Evolutionary conservation across 2,797 vertebrate genomes (phyloP), one percentile per base, ranked within the genome.

Genomic region (Enteromius viviparus): DNA sequence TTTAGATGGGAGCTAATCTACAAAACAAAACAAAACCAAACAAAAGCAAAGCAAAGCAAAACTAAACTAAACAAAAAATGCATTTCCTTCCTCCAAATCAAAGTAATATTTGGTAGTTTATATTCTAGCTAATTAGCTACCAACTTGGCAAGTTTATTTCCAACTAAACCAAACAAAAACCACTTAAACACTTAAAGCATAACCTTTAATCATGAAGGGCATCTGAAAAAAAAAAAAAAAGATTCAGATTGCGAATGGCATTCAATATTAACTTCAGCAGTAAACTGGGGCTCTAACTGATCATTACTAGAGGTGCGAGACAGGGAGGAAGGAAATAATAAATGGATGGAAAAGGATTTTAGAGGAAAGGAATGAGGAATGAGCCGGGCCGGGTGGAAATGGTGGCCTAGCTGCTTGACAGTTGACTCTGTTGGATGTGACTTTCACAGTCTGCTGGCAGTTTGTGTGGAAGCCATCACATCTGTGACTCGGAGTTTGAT

Each of bases 371-470:
- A 71, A 78, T 70, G 17, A 82, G 65, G 82, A 74, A 84, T 76
- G 78, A 79, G 80, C 74, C 62, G 62, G 80, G 72, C 71, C 19
- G 64, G 69, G 78, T 76, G 76, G 87, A 83, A 91, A 86, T 87
- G 81, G 88, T 42, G 87, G 90, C 87, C 89, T 85, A 87, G 91
- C 93, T 95, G 90, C 93, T 94, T 96, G 95, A 95, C 95, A 96
- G 93, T 95, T 95, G 92, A 91, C 92, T 94, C 92, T 95, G 95
- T 93, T 95, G 92, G 95, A 97, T 97, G 95, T 98, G 97, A 98
- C 97, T 98, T 98, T 98, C 97, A 98, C 97, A 98, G 97, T 97
- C 96, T 96, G 96, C 92, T 98, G 96, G 94, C 94, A 95, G 96
- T 96, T 94, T 95, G 95, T 94, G 95, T 95, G 95, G 95, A 97